These are phyloP conservation scores for Eremophila alpestris DNA, from an alignment of 2,797 vertebrate species.

Conservation along the genomic window DNA sequence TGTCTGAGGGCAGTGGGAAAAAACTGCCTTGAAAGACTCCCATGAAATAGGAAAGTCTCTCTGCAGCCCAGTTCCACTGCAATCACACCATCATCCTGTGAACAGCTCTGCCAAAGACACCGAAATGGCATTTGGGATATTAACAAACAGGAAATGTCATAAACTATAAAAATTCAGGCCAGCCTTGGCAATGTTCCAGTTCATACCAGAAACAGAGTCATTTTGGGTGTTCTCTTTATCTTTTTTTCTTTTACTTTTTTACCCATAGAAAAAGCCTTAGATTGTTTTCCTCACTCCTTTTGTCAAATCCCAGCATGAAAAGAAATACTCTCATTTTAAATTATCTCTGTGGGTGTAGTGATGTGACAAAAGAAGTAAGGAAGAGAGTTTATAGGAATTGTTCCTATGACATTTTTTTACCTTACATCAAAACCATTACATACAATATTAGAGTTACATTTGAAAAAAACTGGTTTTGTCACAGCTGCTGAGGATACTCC, in stretches of 20 bases:
- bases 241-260: background rate
- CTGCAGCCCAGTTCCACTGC: background rate
- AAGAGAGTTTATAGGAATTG: background rate
- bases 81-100: background rate
- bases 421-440: background rate
- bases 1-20: background rate
- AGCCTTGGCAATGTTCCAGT: background rate
- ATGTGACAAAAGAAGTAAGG: conserved; percentile 22
- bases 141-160: background rate
- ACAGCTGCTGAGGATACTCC: background rate
- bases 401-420: background rate
- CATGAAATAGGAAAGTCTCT: background rate
- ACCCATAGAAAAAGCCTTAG: background rate
- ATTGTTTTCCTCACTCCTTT: background rate
- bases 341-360: background rate
- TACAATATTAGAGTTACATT: background rate
- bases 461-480: background rate
- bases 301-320: background rate
- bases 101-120: background rate
- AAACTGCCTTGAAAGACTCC: background rate
- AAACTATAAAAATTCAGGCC: background rate
- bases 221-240: background rate
- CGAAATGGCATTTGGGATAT: background rate
- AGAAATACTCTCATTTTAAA: background rate
- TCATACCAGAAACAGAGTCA: background rate